Evolutionary conservation across 2,888 invertebrate species (phyloP), one percentile per base, ranked within the genome.

Genomic region (Melanotus villosus): DNA sequence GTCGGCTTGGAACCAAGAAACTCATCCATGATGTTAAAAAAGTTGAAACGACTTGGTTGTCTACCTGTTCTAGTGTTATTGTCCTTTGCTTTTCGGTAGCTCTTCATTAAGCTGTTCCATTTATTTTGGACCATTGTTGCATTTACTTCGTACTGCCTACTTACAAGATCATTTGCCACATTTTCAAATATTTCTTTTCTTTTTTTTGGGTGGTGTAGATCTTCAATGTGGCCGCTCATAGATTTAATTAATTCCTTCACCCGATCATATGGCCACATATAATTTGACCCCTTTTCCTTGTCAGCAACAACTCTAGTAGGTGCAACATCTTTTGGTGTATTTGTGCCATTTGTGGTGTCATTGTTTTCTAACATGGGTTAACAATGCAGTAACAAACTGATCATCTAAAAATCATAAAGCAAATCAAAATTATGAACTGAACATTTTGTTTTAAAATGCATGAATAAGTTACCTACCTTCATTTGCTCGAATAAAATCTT

Each of bases 101-200:
- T n/a, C n/a, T n/a, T n/a, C n/a, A n/a, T n/a, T n/a, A n/a, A n/a
- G 26, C 56, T 68, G 14, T 62, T 56, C 68, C 68, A 68, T 38
- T 67, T 67, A 19, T 26, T 18, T 12, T 52, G 43, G 12, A 34
- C 45, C 26, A 38, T 16, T 19, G 6, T 14, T 38, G 54, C 32
- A 21, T 19, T 45, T n/a, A 62, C 45, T 30, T 23, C 26, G 43
- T 12, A 50, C 4, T 54, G 30, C 4, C 12, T 12, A 43, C 62
- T 62, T 9, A 54, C 21, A 43, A 68, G 16, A 26, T 62, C 68
- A 26, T 68, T 68, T 9, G 47, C 30, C 10, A 68, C 47, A 56
- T 68, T 32, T 34, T 62, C 56, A 36, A 60, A 63, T 19, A 56
- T 36, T 18, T 30, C n/a, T 34, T 68, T 68, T 56, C 62, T n/a